Evolutionary conservation across 2,888 invertebrate species (phyloP).

Genomic region (Noctua comes): DNA sequence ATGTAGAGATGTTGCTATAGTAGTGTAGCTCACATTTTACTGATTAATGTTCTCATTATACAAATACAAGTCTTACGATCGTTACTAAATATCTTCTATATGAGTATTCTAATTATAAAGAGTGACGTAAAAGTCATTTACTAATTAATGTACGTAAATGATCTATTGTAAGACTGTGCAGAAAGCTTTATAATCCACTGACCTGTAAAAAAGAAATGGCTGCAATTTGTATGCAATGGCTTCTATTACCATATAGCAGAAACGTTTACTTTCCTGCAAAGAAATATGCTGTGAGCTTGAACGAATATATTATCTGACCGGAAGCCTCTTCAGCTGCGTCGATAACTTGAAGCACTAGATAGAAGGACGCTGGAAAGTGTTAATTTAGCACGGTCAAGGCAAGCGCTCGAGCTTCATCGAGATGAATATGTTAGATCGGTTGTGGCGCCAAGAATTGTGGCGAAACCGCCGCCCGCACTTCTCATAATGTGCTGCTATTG

Average conservation of each 20-base stretch:
- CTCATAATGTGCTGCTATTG: conserved; percentile 31
- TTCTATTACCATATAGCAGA: conserved; percentile 42
- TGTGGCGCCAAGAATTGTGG: conserved; percentile 45
- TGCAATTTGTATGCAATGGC: conserved; percentile 46
- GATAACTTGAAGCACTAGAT: conserved; percentile 47
- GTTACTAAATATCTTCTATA: conserved; percentile 17
- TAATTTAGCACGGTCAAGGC: conserved; percentile 58
- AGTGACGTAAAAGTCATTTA: conserved; percentile 41
- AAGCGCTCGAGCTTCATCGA: conserved; percentile 51
- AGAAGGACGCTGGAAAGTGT: conserved; percentile 46
- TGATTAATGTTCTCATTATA: conserved; percentile 41
- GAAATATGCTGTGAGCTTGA: conserved; percentile 11
- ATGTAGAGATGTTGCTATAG: conserved; percentile 13
- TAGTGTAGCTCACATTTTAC: conserved; percentile 25
- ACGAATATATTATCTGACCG: conserved; percentile 37
- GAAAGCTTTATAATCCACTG: conserved; percentile 36
- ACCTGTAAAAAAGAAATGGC: conserved; percentile 26
- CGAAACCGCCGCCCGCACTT: conserved; percentile 39
- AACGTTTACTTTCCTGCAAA: conserved; percentile 33
- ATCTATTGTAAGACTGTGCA: conserved; percentile 9
- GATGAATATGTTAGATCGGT: conserved; percentile 55
- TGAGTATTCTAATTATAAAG: conserved; percentile 29
- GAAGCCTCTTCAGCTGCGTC: conserved; percentile 35
- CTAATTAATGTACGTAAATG: conserved; percentile 11
- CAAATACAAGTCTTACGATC: conserved; percentile 1